These are phyloP conservation scores for Drosophila percnosoma DNA, from an alignment of 2,888 invertebrate species.

Conservation along the genomic window DNA sequence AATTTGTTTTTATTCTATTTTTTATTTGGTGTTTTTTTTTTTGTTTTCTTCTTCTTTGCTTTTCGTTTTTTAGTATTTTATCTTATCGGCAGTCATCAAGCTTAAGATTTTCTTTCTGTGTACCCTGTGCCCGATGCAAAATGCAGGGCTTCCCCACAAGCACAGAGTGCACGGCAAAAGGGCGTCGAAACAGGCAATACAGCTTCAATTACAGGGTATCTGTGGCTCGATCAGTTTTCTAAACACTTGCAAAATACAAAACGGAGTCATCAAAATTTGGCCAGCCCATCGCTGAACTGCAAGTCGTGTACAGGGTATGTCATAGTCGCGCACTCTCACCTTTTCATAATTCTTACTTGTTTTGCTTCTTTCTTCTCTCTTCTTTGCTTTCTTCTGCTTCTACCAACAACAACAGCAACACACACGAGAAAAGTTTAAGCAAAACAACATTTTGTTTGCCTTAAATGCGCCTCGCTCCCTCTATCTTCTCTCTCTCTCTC, in stretches of 20 bases:
- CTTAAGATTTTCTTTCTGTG: conserved; percentile 19
- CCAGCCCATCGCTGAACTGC: not conserved
- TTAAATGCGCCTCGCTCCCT: conserved; percentile 4
- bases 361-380: conserved; percentile 10
- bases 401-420: conserved; percentile 20
- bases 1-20: conserved; percentile 32
- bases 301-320: not conserved
- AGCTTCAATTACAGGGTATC: not conserved
- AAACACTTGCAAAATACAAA: not conserved
- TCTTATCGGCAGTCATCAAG: conserved; percentile 69
- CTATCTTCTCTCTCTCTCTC: not conserved
- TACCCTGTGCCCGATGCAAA: not conserved
- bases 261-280: not conserved
- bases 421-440: conserved; percentile 32
- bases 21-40: conserved; percentile 19
- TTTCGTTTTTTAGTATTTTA: conserved; percentile 45
- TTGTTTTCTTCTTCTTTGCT: conserved; percentile 1
- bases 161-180: not conserved
- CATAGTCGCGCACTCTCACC: not conserved
- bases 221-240: not conserved
- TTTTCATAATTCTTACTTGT: not conserved
- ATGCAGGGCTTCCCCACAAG: not conserved
- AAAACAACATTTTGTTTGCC: conserved; percentile 47
- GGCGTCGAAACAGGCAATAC: not conserved
- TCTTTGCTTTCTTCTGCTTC: conserved; percentile 33